Evolutionary conservation across 2,113 vertebrate genomes (phyloP), one percentile per base, ranked within the genome.

Genomic region (Dipodomys spectabilis): DNA sequence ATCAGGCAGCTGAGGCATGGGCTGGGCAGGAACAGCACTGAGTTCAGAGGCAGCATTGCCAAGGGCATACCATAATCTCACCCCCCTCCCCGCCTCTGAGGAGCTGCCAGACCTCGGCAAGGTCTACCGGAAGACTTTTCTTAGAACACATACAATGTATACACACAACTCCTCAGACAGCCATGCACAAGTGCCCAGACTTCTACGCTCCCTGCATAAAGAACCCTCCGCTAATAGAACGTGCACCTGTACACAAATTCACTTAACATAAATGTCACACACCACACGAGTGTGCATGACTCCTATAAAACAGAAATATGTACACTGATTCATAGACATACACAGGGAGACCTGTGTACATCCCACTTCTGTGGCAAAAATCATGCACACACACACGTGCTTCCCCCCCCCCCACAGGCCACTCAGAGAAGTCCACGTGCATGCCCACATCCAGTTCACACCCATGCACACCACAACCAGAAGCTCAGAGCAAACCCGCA

Each of bases 21-120:
- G 45, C 44, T 27, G 0, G 39, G 32, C 0, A 7, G 18, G 22
- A 27, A 8, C 0, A 15, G 16, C 9, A 16, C 35, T 18, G 9
- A 3, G 82, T 23, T 30, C 23, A 8, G 78, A 84, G 27, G 6
- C 0, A 0, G 44, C 11, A 18, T 2, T 20, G 7, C 62, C 30
- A 30, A 53, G 9, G 39, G 71, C 49, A 30, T 60, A 62, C 32
- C 13, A 0, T 0, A 15, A 53, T 12, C 57, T 25, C 2, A 4
- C 11, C 53, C 25, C 72, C 39, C 35, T 20, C 69, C 28, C 71
- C 32, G 30, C 74, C 39, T 30, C 0, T 3, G 0, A 0, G 5
- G 30, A 44, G 67, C 79, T 39, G 39, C 3, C 7, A n/a, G 30
- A 32, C 27, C 19, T 25, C 3, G 9, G 67, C 35, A 49, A 15